Evolutionary conservation across 35 echinoderm and acorn worm genomes (phyloP), one percentile per base, ranked within the genome.

Genomic region (Apostichopus parvimensis): DNA sequence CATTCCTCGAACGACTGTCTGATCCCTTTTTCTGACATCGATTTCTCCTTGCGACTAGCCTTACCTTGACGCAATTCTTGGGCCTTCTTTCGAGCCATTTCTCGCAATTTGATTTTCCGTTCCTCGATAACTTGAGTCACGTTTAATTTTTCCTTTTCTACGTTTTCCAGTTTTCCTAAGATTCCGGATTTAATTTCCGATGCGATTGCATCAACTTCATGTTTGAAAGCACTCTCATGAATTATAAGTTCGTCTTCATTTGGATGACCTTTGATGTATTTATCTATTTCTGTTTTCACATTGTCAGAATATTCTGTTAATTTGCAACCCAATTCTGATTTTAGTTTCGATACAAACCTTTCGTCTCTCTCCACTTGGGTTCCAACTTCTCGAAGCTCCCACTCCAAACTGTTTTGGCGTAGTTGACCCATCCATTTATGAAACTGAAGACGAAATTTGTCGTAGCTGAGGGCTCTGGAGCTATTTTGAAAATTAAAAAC

Each of bases 401-500:
- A 88, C 9, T 60, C 60, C 68, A 72, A 18, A 88, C 71, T 68
- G 28, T 68, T 66, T 52, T 88, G 60, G n/a, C 81, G 28, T 15
- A 84, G 17, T 72, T 72, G 61, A 3, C 23, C 21, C 9, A 79
- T 91, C 89, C n/a, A 79, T 79, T 77, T 91, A 22, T 91, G 34
- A 9, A 77, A 91, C 45, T 79, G 11, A 79, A 91, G 56, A 22
- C 86, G 86, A 20, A 91, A 91, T 55, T 21, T 53, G 18, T 57
- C 57, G 22, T 78, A 91, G 22, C 77, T 77, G 71, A 79, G 72
- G 14, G 61, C 55, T 57, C 55, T 79, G 4, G 52, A 77, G 59
- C 89, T 91, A 59, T 91, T 91, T 76, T 79, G 89, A 34, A 91
- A 91, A n/a, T 91, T 79, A 91, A 91, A 91, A 5, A 91, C 73